These are phyloP conservation scores for Acropternis orthonyx DNA, from an alignment of 2,797 vertebrate genomes.

Conservation along the genomic window DNA sequence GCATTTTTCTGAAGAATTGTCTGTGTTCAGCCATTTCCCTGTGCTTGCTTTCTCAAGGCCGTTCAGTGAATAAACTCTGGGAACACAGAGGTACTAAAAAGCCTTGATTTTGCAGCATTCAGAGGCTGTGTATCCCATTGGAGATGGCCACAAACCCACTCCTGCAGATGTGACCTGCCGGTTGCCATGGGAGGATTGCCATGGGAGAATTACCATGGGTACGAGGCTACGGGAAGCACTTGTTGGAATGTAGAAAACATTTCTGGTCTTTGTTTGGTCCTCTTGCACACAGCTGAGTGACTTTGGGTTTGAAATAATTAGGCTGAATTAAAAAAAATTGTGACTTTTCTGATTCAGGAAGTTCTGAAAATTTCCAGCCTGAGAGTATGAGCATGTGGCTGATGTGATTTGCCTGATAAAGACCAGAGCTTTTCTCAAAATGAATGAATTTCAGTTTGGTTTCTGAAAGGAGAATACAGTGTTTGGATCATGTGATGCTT, in stretches of 20 bases:
- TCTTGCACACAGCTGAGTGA: not conserved
- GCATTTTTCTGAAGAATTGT: not conserved
- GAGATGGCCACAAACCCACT: not conserved
- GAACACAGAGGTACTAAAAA: not conserved
- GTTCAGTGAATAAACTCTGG: not conserved
- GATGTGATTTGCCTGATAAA: not conserved
- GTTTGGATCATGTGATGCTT: not conserved
- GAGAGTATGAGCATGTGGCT: not conserved
- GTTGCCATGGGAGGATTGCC: conserved; percentile 38
- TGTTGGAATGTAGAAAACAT: not conserved
- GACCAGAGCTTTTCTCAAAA: not conserved
- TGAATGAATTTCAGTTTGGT: not conserved
- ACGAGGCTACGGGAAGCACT: accelerated
- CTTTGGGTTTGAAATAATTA: not conserved
- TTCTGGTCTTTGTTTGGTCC: not conserved
- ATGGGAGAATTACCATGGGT: not conserved
- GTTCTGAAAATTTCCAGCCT: not conserved
- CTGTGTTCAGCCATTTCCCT: not conserved
- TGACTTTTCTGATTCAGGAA: not conserved
- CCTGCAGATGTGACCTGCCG: not conserved
- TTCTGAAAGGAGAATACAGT: not conserved
- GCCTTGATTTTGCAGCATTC: not conserved
- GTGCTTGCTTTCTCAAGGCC: not conserved
- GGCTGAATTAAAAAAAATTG: not conserved
- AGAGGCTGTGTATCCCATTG: not conserved